Base-by-base conservation (phyloP, 2,113 vertebrate species). In the Syrmaticus mikado region DNA sequence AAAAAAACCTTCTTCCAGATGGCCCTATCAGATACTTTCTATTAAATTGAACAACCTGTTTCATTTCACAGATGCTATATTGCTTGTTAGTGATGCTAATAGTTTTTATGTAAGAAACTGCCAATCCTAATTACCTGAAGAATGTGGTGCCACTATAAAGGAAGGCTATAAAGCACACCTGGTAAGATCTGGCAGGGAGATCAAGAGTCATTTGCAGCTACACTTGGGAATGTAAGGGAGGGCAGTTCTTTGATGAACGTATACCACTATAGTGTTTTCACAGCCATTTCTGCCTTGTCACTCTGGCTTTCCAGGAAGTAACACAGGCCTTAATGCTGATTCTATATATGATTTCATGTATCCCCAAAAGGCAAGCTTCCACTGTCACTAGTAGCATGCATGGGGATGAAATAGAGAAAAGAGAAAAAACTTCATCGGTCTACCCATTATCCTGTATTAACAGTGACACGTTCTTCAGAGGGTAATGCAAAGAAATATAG, bases 391-490 rank as follows among this genome's bases (percentile, higher is more conserved):
- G 40, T 52, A 81, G 5, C 28, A 34, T 28, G 21, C 5, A 38
- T 0, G 2, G 24, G 8, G 2, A 4, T 53, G 8, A 4, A 1
- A 38, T 12, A 2, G 41, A 43, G 41, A 43, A 43, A 43, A 3
- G 22, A 62, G 0, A 25, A 61, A 61, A 58, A 67, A 19, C 8
- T 25, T 57, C 14, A 8, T 45, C 16, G 45, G 1, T 52, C 18
- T 32, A 73, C 32, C 19, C 53, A 73, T 7, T 48, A n/a, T 53
- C 85, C 77, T 53, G 17, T 53, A 20, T 8, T 22, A 76, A 11
- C 30, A 92, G 12, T 34, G 22, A 9, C 19, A 73, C 4, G 6
- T 73, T 52, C 27, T 87, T 67, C 64, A 77, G 70, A 73, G 17
- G 21, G 82, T 82, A 27, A 27, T 79, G 62, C n/a, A 50, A 82